phyloP scores from a whole-genome alignment of 2,888 invertebrate species.

The Habrosyne pyritoides region DNA sequence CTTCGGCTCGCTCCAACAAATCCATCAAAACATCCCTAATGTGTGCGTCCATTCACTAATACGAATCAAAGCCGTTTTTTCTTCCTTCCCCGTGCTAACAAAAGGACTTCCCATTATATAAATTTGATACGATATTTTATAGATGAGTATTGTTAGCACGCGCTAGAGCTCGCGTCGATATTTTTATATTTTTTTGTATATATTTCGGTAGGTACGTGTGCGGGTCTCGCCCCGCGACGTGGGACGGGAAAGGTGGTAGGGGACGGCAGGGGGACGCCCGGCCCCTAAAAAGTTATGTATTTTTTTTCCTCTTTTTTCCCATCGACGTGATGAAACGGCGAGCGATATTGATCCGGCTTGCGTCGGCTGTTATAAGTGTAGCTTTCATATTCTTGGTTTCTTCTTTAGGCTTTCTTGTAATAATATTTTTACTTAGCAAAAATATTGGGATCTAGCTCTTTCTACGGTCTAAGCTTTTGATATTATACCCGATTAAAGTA shows the following conservation, averaged over 20 bases:
- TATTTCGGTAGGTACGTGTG: conserved; percentile 53
- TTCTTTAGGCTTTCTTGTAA: neutral
- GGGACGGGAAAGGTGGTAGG: conserved; percentile 23
- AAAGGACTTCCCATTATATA: conserved; percentile 73
- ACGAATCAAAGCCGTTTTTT: conserved; percentile 56
- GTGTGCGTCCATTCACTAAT: conserved; percentile 44
- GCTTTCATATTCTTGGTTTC: conserved; percentile 20
- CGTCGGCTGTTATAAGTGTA: conserved; percentile 43
- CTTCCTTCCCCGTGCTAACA: conserved; percentile 61
- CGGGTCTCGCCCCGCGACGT: conserved; percentile 32
- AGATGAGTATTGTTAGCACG: conserved; percentile 68
- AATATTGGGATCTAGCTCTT: neutral
- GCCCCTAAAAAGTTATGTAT: conserved; percentile 84
- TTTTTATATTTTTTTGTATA: conserved; percentile 66
- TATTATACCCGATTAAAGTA: too few relatives aligned
- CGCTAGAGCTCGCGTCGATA: conserved; percentile 62
- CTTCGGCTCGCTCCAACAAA: conserved; percentile 38
- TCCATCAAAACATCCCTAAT: conserved; percentile 55
- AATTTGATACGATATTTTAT: conserved; percentile 79
- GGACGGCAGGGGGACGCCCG: conserved; percentile 51
- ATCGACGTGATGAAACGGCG: conserved; percentile 80
- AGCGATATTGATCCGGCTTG: conserved; percentile 74
- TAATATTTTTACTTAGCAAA: neutral
- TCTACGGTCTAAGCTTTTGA: too few relatives aligned
- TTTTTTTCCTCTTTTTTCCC: conserved; percentile 82